Conservation (phyloP, 1,140 invertebrate species). For the Campoletis sonorensis region DNA sequence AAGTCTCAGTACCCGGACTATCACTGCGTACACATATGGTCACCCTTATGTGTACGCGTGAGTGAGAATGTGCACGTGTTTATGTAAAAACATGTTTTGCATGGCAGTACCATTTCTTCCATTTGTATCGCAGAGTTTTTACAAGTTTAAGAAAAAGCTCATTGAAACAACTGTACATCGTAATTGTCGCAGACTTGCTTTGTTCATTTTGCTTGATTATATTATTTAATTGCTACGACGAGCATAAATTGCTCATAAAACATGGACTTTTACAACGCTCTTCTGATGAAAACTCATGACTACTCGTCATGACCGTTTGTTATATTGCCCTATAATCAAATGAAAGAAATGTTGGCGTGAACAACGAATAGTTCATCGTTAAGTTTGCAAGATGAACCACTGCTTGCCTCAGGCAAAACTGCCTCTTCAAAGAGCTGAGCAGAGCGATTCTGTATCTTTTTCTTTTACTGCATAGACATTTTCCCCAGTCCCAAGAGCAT, state of each 20-base stretch:
- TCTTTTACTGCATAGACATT: not conserved
- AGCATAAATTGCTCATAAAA: too few relatives aligned
- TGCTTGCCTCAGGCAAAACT: not conserved
- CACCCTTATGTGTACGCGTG: too few relatives aligned
- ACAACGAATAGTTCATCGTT: not conserved
- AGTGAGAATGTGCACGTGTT: too few relatives aligned
- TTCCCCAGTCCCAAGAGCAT: not conserved
- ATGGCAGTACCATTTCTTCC: too few relatives aligned
- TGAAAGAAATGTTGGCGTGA: not conserved
- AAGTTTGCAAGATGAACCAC: not conserved
- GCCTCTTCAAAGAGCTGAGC: not conserved
- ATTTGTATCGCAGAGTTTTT: too few relatives aligned
- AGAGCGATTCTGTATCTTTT: not conserved
- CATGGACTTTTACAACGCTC: too few relatives aligned
- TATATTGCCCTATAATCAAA: not conserved
- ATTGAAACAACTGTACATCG: too few relatives aligned
- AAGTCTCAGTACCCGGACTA: constrained; percentile 33
- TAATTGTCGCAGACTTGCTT: too few relatives aligned
- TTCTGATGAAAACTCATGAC: not conserved
- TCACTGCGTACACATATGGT: constrained; percentile 46
- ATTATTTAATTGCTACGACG: too few relatives aligned
- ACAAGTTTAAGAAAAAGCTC: too few relatives aligned
- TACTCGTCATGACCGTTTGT: not conserved
- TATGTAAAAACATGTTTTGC: too few relatives aligned
- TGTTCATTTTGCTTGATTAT: too few relatives aligned